A percentile compares a stretch with the other conserved stretches of the same genome.
Evolutionary conservation across 1,140 invertebrate genomes (phyloP).

Genomic region (Rhyacophila brunnea): DNA sequence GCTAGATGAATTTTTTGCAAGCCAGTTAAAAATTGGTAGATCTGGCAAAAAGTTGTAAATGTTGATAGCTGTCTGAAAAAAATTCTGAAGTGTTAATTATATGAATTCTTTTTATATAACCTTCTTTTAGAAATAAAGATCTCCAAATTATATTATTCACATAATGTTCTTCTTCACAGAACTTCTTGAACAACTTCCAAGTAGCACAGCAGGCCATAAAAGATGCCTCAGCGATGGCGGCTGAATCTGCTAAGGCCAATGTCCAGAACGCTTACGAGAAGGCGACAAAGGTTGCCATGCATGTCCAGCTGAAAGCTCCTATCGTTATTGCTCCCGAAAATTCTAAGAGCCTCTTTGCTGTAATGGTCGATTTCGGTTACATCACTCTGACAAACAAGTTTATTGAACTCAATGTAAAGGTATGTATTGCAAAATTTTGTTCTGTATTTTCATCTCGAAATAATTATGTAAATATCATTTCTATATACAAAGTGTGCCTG

Average conservation of each 20-base stretch:
- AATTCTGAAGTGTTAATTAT: no score
- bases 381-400: constrained; percentile 73
- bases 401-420: constrained; percentile 54
- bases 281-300: constrained; percentile 74
- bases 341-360: constrained; percentile 70
- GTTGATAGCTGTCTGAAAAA: no score
- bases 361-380: constrained; percentile 84
- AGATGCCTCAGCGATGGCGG: constrained; percentile 84
- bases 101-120: no score
- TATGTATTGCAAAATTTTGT: constrained; percentile 36
- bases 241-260: constrained; percentile 83
- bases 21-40: no score
- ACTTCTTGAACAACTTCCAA: constrained; percentile 88
- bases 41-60: no score
- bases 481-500: no score
- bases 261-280: constrained; percentile 81
- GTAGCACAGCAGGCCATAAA: constrained; percentile 77
- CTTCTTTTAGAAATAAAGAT: no score
- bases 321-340: constrained; percentile 85
- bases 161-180: no score
- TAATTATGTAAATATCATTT: no score
- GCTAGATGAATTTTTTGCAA: no score
- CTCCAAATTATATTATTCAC: no score
- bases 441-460: no score
- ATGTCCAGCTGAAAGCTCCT: constrained; percentile 83